phyloP scores from a whole-genome alignment of 2,888 invertebrate species.

The Punctoribates punctum region DNA sequence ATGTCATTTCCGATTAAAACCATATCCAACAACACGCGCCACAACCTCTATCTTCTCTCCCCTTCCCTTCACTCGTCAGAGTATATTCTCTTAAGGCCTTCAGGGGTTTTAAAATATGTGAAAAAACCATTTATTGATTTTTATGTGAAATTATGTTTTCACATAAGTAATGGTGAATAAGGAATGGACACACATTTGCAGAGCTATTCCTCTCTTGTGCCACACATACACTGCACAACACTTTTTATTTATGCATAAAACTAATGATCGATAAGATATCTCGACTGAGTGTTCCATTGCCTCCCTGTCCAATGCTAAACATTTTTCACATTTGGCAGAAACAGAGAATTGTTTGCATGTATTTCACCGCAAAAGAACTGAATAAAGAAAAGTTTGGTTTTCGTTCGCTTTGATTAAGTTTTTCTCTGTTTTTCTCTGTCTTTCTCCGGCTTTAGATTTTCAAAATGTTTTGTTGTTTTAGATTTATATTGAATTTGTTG shows the following conservation, averaged over 20 bases:
- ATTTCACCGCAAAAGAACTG: slow-evolving; percentile 27
- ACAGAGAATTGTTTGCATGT: background rate
- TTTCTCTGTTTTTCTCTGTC: too few species aligned
- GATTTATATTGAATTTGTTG: slow-evolving; percentile 38
- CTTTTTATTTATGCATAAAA: slow-evolving; percentile 34
- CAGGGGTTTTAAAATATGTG: slow-evolving; percentile 40
- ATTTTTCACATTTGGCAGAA: background rate
- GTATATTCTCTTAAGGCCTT: slow-evolving; percentile 30
- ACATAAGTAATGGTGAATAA: slow-evolving; percentile 34
- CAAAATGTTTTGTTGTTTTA: slow-evolving; percentile 34
- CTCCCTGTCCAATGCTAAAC: slow-evolving; percentile 5
- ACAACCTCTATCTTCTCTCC: slow-evolving; percentile 18
- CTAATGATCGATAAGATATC: slow-evolving; percentile 32
- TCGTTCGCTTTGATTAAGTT: slow-evolving; percentile 31
- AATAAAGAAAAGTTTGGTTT: slow-evolving; percentile 6
- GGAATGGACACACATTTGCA: slow-evolving; percentile 32
- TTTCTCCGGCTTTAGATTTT: slow-evolving; percentile 1
- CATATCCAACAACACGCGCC: slow-evolving; percentile 34
- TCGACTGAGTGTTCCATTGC: background rate
- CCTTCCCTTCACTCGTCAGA: slow-evolving; percentile 1
- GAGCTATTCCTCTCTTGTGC: background rate
- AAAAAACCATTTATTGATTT: slow-evolving; percentile 40
- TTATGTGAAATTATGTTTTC: slow-evolving; percentile 26
- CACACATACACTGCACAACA: background rate
- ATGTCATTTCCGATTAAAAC: slow-evolving; percentile 43